Evolutionary conservation across 1,140 invertebrate species (phyloP).

Genomic region (Brachystomella parvula): DNA sequence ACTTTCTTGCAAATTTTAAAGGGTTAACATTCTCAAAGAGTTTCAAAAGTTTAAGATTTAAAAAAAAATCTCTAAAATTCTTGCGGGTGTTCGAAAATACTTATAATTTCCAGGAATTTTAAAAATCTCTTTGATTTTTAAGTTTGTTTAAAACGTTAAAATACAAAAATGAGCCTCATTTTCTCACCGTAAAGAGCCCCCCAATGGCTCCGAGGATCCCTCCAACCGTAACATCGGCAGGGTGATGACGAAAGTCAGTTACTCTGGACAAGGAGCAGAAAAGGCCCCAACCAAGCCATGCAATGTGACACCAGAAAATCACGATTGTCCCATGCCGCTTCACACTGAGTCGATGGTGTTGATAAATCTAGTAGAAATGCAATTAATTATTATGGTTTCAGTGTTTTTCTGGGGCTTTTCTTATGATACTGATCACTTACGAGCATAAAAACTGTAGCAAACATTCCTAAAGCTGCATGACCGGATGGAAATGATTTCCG

Average conservation of each 20-base stretch:
- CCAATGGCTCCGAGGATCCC: constrained; percentile 17
- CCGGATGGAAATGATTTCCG: constrained; percentile 36
- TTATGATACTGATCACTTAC: constrained; percentile 15
- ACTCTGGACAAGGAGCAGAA: constrained; percentile 29
- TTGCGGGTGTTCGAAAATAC: no score
- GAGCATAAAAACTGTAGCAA: constrained; percentile 33
- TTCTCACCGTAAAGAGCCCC: constrained; percentile 22
- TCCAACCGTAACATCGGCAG: constrained; percentile 26
- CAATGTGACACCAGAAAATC: constrained; percentile 22
- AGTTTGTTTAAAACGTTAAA: no score
- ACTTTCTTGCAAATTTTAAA: no score
- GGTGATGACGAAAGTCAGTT: constrained; percentile 31
- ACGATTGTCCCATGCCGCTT: constrained; percentile 23
- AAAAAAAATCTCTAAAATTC: no score
- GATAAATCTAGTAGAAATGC: constrained; percentile 26
- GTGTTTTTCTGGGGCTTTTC: neutral
- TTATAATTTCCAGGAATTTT: no score
- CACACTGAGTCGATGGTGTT: constrained; percentile 22
- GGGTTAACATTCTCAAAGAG: no score
- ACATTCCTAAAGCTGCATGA: constrained; percentile 31
- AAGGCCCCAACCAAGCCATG: constrained; percentile 30
- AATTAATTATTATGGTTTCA: neutral
- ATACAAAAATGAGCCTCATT: no score
- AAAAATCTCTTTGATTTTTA: no score
- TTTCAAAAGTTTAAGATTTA: no score